Conservation (phyloP, 92 coral and sea anemone species). For the Epizoanthus fatuus region DNA sequence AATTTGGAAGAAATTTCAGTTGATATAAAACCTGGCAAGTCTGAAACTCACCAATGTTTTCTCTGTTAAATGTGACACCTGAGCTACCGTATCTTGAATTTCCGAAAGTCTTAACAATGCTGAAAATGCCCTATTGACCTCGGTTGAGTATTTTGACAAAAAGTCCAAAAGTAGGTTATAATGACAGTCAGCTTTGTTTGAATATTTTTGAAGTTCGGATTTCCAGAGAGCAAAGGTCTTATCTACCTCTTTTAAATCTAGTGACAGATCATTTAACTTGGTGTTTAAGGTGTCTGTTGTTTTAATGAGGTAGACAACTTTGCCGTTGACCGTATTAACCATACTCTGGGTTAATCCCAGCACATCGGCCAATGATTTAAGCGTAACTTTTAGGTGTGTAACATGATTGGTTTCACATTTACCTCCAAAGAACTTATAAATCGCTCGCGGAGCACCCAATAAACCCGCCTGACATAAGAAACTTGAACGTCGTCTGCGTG, state of each 20-base stretch:
- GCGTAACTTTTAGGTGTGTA: slow-evolving; percentile 3
- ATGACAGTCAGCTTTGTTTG: no score
- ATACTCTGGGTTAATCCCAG: not conserved
- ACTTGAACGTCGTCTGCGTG: not conserved
- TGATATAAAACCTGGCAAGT: slow-evolving; percentile 35
- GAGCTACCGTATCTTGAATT: slow-evolving; percentile 41
- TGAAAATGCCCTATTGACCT: slow-evolving; percentile 39
- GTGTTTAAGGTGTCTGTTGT: slow-evolving; percentile 15
- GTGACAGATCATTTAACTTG: slow-evolving; percentile 9
- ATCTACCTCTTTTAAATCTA: not conserved
- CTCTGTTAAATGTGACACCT: not conserved
- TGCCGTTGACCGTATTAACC: slow-evolving; percentile 24
- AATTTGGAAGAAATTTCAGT: not conserved
- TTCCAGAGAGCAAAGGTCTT: not conserved
- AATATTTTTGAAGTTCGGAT: no score
- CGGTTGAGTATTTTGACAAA: slow-evolving; percentile 47
- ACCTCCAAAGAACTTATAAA: slow-evolving; percentile 31
- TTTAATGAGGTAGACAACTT: slow-evolving; percentile 29
- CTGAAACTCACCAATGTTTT: slow-evolving; percentile 16
- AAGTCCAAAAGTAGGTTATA: slow-evolving; percentile 5
- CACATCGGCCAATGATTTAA: not conserved
- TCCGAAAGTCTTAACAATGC: slow-evolving; percentile 19
- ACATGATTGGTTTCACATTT: slow-evolving; percentile 38
- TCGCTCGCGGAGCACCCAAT: not conserved
- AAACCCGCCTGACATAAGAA: slow-evolving; percentile 43